Percentiles rank a stretch among this genome's conserved stretches.
These are phyloP conservation scores for Astyanax mexicanus DNA, from an alignment of 2,797 vertebrate genomes.

Conservation along the genomic window DNA sequence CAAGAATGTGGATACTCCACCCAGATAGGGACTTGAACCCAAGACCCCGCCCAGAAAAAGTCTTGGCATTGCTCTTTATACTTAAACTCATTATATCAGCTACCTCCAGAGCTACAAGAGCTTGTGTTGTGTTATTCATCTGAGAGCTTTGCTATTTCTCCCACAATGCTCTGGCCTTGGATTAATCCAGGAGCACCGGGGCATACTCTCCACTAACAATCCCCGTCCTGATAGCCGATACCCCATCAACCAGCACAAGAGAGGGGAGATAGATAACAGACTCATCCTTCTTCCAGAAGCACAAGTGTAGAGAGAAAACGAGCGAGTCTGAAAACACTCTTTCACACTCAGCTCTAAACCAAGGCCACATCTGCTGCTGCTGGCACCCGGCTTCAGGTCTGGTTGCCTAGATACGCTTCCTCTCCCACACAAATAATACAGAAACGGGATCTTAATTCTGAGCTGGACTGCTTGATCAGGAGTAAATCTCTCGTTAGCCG, in stretches of 20 bases:
- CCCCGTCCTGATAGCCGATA: neutral
- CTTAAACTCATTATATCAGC: too few species aligned
- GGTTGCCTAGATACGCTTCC: constrained; percentile 51
- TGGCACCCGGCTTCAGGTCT: constrained; percentile 19
- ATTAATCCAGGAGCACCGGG: neutral
- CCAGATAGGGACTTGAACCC: too few species aligned
- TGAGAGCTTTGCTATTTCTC: constrained; percentile 3
- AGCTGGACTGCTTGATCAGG: constrained; percentile 24
- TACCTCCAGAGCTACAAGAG: too few species aligned
- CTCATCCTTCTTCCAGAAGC: neutral
- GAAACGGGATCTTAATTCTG: constrained; percentile 36
- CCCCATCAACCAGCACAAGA: neutral
- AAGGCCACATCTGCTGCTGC: constrained; percentile 51
- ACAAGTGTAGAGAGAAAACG: neutral
- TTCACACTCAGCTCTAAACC: constrained; percentile 22
- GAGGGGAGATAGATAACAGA: neutral
- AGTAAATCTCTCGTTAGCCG: constrained; percentile 16
- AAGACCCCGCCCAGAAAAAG: too few species aligned
- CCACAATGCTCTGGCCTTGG: neutral
- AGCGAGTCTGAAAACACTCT: constrained; percentile 27
- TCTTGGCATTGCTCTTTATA: too few species aligned
- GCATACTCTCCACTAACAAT: neutral
- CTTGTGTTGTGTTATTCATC: neutral
- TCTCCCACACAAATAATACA: constrained; percentile 47
- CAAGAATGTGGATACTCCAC: too few species aligned